phyloP scores from a whole-genome alignment of 2,888 invertebrate genomes.

The Vanessa cardui region DNA sequence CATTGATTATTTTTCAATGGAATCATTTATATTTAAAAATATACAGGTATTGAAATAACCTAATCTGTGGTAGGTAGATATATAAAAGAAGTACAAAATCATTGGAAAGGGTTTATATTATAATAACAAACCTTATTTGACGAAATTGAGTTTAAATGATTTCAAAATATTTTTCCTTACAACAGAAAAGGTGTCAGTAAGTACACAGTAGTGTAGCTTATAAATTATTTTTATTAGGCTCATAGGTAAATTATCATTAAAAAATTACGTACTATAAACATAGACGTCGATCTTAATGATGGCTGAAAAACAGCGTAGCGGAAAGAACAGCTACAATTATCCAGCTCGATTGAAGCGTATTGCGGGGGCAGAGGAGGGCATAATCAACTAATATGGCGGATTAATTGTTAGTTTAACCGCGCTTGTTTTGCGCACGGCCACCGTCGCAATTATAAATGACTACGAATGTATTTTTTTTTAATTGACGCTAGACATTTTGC shows the following conservation, averaged over 20 bases:
- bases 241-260: background rate
- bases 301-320: slow-evolving; percentile 29
- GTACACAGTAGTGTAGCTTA: too few species aligned
- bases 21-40: too few species aligned
- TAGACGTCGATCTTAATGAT: slow-evolving; percentile 23
- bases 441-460: slow-evolving; percentile 25
- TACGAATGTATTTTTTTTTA: slow-evolving; percentile 13
- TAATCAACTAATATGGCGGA: slow-evolving; percentile 72
- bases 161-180: too few species aligned
- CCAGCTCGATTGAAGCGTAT: slow-evolving; percentile 49
- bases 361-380: slow-evolving; percentile 43
- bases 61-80: too few species aligned
- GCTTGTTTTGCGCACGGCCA: slow-evolving; percentile 40
- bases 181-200: too few species aligned
- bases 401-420: slow-evolving; percentile 59
- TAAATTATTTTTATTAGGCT: background rate
- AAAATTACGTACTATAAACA: background rate
- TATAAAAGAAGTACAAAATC: too few species aligned
- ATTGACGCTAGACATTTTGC: slow-evolving; percentile 11
- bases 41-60: too few species aligned
- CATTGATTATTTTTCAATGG: too few species aligned
- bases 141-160: too few species aligned
- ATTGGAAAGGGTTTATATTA: too few species aligned
- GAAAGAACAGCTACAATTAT: slow-evolving; percentile 47
- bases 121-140: too few species aligned